A percentile compares a stretch with the other conserved stretches of the same genome.
These are phyloP conservation scores for Acipenser ruthenus DNA, from an alignment of 2,797 vertebrate genomes.

Conservation along the genomic window DNA sequence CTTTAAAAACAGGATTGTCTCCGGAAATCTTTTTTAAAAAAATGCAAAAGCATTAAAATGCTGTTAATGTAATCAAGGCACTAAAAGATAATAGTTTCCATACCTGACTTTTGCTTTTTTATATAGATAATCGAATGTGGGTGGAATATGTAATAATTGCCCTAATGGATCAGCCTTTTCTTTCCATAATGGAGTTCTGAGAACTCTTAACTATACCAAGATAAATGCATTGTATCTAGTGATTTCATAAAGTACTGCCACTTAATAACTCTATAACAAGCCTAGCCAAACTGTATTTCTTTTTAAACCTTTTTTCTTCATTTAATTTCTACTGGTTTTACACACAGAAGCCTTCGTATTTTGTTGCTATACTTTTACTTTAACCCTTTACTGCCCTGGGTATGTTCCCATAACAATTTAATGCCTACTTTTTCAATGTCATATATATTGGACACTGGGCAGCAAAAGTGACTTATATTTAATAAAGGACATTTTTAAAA, in stretches of 20 bases:
- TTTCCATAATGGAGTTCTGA: slow-evolving; percentile 1
- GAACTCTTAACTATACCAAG: neutral
- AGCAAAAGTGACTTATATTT: too few species aligned
- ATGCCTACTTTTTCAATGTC: neutral
- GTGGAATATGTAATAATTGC: neutral
- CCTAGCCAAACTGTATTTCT: too few species aligned
- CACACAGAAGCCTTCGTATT: neutral
- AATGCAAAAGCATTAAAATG: neutral
- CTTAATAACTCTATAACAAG: too few species aligned
- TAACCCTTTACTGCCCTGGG: too few species aligned
- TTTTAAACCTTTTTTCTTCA: too few species aligned
- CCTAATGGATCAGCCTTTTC: neutral
- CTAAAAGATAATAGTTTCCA: neutral
- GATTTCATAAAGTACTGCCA: too few species aligned
- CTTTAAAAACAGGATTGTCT: neutral
- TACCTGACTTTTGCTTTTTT: neutral
- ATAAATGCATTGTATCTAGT: too few species aligned
- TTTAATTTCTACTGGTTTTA: too few species aligned
- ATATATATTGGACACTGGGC: too few species aligned
- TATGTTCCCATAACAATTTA: too few species aligned
- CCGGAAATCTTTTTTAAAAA: neutral
- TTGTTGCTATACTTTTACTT: neutral
- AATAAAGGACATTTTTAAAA: too few species aligned
- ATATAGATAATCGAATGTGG: neutral
- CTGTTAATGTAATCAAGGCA: neutral